phyloP scores from a whole-genome alignment of 1,140 invertebrate species.

The Gryllus bimaculatus region DNA sequence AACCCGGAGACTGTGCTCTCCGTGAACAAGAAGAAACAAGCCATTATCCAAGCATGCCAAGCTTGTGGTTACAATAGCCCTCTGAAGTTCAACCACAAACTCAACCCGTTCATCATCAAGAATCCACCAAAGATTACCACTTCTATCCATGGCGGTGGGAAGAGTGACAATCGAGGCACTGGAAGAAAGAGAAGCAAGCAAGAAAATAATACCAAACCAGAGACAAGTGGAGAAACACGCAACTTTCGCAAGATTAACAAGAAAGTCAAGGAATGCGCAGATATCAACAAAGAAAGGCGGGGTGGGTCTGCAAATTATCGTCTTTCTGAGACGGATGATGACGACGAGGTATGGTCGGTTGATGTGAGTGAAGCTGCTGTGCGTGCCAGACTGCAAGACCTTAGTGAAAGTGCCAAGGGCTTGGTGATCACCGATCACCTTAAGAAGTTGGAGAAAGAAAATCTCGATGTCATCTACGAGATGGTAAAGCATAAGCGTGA shows the following conservation, averaged over 20 bases:
- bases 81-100: conserved; percentile 88
- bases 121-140: conserved; percentile 79
- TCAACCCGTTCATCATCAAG: conserved; percentile 97
- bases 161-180: conserved; percentile 45
- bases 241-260: conserved; percentile 44
- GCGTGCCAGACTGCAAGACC: conserved; percentile 70
- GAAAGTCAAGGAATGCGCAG: conserved; percentile 39
- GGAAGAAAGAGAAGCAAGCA: conserved; percentile 68
- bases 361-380: conserved; percentile 91
- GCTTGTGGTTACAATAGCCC: conserved; percentile 89
- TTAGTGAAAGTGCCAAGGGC: conserved; percentile 84
- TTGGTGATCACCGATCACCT: conserved; percentile 93
- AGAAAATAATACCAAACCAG: conserved; percentile 45
- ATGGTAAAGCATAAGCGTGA: conserved; percentile 68
- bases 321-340: conserved; percentile 42
- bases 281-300: conserved; percentile 31
- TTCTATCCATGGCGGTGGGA: conserved; percentile 70
- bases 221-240: conserved; percentile 33
- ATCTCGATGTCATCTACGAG: conserved; percentile 91
- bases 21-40: conserved; percentile 77
- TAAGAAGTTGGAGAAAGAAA: conserved; percentile 91
- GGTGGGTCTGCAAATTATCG: background rate
- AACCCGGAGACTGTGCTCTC: conserved; percentile 95
- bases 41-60: conserved; percentile 90
- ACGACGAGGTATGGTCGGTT: conserved; percentile 86